Evolutionary conservation across 2,888 invertebrate genomes (phyloP).

Genomic region (Diaphora mendica): DNA sequence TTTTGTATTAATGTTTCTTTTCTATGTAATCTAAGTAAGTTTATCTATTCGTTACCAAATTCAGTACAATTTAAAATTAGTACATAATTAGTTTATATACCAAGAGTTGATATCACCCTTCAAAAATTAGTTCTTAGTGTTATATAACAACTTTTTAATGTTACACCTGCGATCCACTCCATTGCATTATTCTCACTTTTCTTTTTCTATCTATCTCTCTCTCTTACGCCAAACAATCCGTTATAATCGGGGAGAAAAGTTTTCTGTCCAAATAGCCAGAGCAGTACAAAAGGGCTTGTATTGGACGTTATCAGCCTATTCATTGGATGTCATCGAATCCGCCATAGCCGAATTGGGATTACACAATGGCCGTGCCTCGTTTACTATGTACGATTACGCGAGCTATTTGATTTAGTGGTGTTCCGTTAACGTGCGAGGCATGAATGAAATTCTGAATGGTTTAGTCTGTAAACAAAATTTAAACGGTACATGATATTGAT

Average conservation of each 20-base stretch:
- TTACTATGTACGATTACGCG: conserved; percentile 30
- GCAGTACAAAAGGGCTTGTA: conserved; percentile 49
- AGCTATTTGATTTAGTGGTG: conserved; percentile 15
- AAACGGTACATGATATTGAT: not conserved
- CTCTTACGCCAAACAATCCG: conserved; percentile 38
- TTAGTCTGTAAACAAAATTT: conserved; percentile 13
- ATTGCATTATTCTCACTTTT: conserved; percentile 25
- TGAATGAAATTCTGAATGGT: conserved; percentile 6
- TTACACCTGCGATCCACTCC: conserved; percentile 30
- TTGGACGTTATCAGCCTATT: conserved; percentile 58
- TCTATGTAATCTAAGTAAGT: too few relatives aligned
- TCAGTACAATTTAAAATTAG: too few relatives aligned
- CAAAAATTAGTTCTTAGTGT: not conserved
- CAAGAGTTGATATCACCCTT: too few relatives aligned
- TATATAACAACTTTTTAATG: conserved; percentile 27
- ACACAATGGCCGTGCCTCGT: conserved; percentile 60
- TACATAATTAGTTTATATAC: too few relatives aligned
- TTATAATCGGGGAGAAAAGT: conserved; percentile 40
- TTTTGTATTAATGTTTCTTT: too few relatives aligned
- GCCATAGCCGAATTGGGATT: conserved; percentile 57
- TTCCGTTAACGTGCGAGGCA: not conserved
- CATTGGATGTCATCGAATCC: conserved; percentile 63
- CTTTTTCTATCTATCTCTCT: conserved; percentile 13
- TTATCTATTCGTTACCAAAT: too few relatives aligned
- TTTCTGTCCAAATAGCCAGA: conserved; percentile 46